A percentile compares a stretch with the other conserved stretches of the same genome.
Conservation (phyloP, 2,113 vertebrate species). For the Takifugu flavidus region DNA sequence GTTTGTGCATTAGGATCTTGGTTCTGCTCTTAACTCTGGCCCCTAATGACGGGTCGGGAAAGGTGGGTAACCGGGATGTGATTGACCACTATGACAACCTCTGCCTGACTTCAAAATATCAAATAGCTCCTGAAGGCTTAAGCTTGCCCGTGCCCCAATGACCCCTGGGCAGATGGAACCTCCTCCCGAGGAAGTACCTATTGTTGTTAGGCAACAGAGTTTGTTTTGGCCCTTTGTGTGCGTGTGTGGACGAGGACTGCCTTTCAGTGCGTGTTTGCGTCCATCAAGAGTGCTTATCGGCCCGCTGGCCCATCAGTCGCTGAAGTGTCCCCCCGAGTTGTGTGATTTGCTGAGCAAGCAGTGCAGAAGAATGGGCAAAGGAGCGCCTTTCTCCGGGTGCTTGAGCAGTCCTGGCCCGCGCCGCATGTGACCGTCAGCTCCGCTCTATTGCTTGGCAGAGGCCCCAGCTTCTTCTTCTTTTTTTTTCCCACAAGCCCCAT, state of each 20-base stretch:
- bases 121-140: constrained; percentile 54
- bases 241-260: constrained; percentile 12
- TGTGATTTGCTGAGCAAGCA: constrained; percentile 35
- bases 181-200: constrained; percentile 31
- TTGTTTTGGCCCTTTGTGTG: constrained; percentile 37
- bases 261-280: constrained; percentile 31
- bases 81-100: constrained; percentile 50
- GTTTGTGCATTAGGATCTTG: constrained; percentile 37
- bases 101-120: constrained; percentile 42
- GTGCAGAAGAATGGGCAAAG: constrained; percentile 12
- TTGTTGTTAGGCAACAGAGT: constrained; percentile 33
- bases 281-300: constrained; percentile 18
- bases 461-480: constrained; percentile 11
- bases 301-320: constrained; percentile 18
- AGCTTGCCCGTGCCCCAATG: constrained; percentile 24
- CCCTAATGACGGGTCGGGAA: constrained; percentile 50
- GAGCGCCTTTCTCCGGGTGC: constrained; percentile 40
- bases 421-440: constrained; percentile 33
- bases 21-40: constrained; percentile 18
- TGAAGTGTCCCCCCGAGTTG: constrained; percentile 22
- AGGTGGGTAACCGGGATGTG: constrained; percentile 44
- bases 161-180: constrained; percentile 22
- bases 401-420: constrained; percentile 21
- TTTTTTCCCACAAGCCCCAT: constrained; percentile 14
- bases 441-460: constrained; percentile 37